These are phyloP conservation scores for Pherbina coryleti DNA, from an alignment of 2,888 invertebrate species.

Conservation along the genomic window DNA sequence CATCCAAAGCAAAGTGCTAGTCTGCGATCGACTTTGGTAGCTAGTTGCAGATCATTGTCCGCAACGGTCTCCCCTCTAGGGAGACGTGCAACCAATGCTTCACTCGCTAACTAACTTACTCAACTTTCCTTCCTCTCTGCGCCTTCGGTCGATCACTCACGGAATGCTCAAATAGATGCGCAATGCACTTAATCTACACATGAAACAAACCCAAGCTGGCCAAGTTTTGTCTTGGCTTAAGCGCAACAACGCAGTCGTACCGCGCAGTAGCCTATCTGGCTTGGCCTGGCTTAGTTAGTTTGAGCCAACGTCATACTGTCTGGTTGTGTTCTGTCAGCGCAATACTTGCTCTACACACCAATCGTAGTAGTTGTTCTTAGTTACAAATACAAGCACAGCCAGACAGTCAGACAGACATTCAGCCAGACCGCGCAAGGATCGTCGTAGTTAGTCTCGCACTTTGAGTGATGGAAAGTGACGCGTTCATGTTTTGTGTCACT, in stretches of 20 bases:
- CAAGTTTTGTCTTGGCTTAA: constrained; percentile 34
- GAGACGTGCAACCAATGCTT: background rate
- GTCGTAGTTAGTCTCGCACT: constrained; percentile 54
- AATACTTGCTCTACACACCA: background rate
- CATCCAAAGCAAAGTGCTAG: constrained; percentile 21
- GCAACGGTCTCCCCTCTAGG: background rate
- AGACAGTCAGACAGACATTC: background rate
- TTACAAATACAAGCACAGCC: background rate
- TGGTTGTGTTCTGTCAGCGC: constrained; percentile 52
- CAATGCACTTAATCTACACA: constrained; percentile 57
- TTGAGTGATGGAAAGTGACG: constrained; percentile 68
- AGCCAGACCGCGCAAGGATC: constrained; percentile 23
- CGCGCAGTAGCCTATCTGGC: background rate
- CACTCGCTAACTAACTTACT: too few species aligned
- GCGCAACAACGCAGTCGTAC: constrained; percentile 10
- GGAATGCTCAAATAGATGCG: constrained; percentile 24
- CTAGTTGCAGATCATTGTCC: constrained; percentile 6
- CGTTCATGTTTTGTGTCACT: constrained; percentile 68
- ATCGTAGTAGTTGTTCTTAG: background rate
- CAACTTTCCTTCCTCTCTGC: background rate
- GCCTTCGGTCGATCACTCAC: background rate
- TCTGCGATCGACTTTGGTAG: background rate
- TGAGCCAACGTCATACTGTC: constrained; percentile 57
- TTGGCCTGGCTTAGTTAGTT: background rate
- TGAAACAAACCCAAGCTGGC: constrained; percentile 14